Conservation (phyloP, 2,113 vertebrate genomes). For the Lichenostomus cassidix region DNA sequence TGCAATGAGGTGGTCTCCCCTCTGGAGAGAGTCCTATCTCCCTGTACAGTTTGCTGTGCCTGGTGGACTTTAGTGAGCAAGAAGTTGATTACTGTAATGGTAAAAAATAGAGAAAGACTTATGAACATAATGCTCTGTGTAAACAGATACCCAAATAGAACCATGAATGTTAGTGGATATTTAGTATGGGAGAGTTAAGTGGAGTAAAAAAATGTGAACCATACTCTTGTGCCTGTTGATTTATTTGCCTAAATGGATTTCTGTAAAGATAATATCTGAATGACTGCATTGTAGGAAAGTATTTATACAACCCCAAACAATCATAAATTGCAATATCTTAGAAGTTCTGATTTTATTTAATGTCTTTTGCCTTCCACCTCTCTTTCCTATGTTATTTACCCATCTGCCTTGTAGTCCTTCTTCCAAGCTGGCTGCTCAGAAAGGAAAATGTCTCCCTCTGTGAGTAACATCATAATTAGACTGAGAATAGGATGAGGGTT, state of each 20-base stretch:
- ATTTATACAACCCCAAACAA: neutral
- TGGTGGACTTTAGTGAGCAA: neutral
- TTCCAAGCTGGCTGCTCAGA: neutral
- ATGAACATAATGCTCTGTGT: neutral
- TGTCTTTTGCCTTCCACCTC: neutral
- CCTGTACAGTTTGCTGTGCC: neutral
- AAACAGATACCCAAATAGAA: neutral
- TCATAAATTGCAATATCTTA: neutral
- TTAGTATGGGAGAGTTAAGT: neutral
- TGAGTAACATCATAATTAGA: neutral
- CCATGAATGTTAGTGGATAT: neutral
- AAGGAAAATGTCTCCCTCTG: neutral
- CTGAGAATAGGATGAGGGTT: neutral
- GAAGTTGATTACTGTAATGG: neutral
- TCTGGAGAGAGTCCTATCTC: neutral
- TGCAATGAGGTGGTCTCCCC: neutral
- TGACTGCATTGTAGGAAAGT: neutral
- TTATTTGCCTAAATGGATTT: neutral
- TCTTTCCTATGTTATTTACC: neutral
- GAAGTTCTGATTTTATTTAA: neutral
- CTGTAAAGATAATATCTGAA: neutral
- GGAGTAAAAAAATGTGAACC: neutral
- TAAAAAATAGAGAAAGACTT: neutral
- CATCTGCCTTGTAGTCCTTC: neutral
- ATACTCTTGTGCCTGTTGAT: neutral